Conservation (phyloP, 2,888 invertebrate genomes). For the Psylliodes chrysocephalus region DNA sequence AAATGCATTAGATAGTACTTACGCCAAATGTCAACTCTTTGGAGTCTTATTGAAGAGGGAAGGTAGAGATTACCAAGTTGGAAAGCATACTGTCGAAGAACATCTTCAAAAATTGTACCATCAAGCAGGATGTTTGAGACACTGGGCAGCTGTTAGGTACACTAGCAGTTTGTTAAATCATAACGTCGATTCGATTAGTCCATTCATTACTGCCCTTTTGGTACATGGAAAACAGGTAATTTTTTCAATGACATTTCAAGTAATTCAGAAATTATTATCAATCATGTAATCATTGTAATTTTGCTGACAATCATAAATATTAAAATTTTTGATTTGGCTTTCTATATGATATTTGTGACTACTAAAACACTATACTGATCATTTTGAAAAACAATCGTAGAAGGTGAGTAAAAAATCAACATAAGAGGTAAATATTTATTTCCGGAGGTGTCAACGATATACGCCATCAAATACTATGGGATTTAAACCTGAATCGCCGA, state of each 20-base stretch:
- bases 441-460: too few relatives aligned
- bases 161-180: slow-evolving; percentile 94
- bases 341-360: too few relatives aligned
- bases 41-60: slow-evolving; percentile 84
- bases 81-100: slow-evolving; percentile 72
- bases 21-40: slow-evolving; percentile 84
- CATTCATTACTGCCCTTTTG: slow-evolving; percentile 96
- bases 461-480: too few relatives aligned
- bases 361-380: too few relatives aligned
- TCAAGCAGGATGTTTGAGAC: slow-evolving; percentile 84
- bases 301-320: too few relatives aligned
- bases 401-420: too few relatives aligned
- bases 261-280: background rate
- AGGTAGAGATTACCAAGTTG: slow-evolving; percentile 81
- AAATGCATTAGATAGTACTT: slow-evolving; percentile 77
- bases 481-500: too few relatives aligned
- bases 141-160: slow-evolving; percentile 94
- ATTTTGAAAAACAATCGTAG: too few relatives aligned
- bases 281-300: too few relatives aligned
- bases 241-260: slow-evolving; percentile 8
- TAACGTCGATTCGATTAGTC: slow-evolving; percentile 97
- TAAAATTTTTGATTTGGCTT: too few relatives aligned
- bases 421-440: too few relatives aligned
- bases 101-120: slow-evolving; percentile 80
- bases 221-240: slow-evolving; percentile 96